Evolutionary conservation across 2,888 invertebrate genomes (phyloP).

Genomic region (Elysia crispata): DNA sequence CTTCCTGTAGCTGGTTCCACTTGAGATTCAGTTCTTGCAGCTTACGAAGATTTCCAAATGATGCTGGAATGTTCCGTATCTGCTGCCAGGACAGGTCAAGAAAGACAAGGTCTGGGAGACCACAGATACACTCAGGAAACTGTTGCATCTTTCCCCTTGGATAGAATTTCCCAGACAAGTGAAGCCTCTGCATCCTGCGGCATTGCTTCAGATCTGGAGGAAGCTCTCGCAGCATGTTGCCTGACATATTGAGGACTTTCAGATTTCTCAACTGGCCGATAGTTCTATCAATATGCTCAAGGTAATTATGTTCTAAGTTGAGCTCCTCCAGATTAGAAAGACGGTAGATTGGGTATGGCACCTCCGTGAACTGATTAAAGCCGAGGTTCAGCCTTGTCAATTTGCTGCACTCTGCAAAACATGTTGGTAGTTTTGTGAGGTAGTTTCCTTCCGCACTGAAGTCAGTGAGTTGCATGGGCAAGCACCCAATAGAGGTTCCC

Average conservation of each 20-base stretch:
- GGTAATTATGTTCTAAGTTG: conserved; percentile 67
- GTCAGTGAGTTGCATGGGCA: conserved; percentile 60
- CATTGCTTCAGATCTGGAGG: conserved; percentile 64
- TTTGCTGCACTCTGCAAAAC: conserved; percentile 64
- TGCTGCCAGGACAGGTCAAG: conserved; percentile 71
- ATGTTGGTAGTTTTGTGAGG: conserved; percentile 61
- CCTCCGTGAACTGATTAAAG: conserved; percentile 65
- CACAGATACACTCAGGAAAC: conserved; percentile 64
- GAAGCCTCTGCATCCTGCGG: conserved; percentile 62
- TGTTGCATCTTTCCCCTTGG: conserved; percentile 63
- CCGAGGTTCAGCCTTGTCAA: conserved; percentile 64
- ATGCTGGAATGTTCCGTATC: conserved; percentile 68
- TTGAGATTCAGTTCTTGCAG: conserved; percentile 64
- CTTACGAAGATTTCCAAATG: conserved; percentile 63
- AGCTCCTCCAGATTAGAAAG: conserved; percentile 60
- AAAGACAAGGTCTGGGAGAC: conserved; percentile 60
- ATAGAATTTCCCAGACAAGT: conserved; percentile 71
- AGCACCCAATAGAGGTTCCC: conserved; percentile 65
- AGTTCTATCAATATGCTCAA: conserved; percentile 57
- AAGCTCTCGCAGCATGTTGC: conserved; percentile 63
- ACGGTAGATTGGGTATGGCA: conserved; percentile 63
- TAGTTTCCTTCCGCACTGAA: conserved; percentile 70
- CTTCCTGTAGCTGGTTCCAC: conserved; percentile 67
- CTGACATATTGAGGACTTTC: conserved; percentile 62
- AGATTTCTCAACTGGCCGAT: conserved; percentile 64